A percentile compares a stretch with the other conserved stretches of the same genome.
Evolutionary conservation across 2,113 vertebrate species (phyloP).

Genomic region (Holacanthus passer): DNA sequence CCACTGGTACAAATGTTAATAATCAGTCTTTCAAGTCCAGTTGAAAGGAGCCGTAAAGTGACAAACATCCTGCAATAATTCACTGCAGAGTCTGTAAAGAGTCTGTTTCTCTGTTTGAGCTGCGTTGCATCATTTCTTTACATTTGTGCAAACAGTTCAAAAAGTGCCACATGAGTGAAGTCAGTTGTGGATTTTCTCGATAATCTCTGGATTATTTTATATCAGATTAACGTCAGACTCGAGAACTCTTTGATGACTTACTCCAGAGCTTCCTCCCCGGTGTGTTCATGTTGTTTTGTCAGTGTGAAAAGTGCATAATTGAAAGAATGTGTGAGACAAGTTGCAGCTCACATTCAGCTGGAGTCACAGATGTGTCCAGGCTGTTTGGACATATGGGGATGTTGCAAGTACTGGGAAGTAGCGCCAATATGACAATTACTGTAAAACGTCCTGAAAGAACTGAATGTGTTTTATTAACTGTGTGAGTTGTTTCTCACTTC

Average conservation of each 20-base stretch:
- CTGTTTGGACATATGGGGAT: not conserved
- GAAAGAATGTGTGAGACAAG: conserved; percentile 9
- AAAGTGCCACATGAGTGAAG: not conserved
- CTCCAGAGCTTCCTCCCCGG: not conserved
- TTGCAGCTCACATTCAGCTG: not conserved
- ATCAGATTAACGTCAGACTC: not conserved
- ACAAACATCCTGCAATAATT: not conserved
- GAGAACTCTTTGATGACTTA: not conserved
- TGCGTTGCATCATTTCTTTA: not conserved
- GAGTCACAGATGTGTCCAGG: not conserved
- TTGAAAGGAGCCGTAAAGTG: not conserved
- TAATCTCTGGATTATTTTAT: not conserved
- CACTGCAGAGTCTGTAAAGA: not conserved
- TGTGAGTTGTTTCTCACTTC: not conserved
- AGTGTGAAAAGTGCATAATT: not conserved
- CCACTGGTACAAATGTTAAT: not conserved
- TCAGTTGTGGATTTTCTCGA: not conserved
- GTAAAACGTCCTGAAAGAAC: not conserved
- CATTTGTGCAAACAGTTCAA: not conserved
- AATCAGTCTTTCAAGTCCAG: not conserved
- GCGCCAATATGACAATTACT: not conserved
- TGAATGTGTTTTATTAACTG: not conserved
- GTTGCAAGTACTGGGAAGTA: not conserved
- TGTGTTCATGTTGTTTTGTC: not conserved
- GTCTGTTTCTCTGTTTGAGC: not conserved